Evolutionary conservation across 2,113 vertebrate species (phyloP), one percentile per base, ranked within the genome.

Genomic region (Hippocampus guttulatus): DNA sequence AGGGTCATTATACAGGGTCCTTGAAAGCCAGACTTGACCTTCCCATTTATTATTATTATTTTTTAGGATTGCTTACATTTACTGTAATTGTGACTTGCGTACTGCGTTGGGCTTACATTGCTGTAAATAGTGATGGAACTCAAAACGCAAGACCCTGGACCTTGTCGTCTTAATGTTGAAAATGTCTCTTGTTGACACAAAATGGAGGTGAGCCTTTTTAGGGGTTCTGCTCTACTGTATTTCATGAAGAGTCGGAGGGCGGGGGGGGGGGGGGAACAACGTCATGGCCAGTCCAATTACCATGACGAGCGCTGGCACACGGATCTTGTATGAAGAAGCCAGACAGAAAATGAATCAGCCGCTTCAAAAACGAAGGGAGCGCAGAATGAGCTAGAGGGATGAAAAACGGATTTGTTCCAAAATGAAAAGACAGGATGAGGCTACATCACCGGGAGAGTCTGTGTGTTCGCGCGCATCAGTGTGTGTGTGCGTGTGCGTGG

Each of bases 401-500:
- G 65, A 84, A 67, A 84, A 86, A 87, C 71, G 81, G 85, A 88
- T 86, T 86, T 87, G 85, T 88, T 83, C 84, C 77, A 71, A 86
- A 87, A 87, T 84, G 81, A 88, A 87, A 88, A 80, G 81, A 84
- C 81, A 78, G 82, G 79, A 83, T 73, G 68, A 77, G 68, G 63
- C 67, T 67, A 61, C 69, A 74, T 70, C 75, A 67, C 43, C 27
- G 64, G 80, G 64, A 63, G 63, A 68, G 27, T 12, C 10, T 12
- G 25, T 18, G 25, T 30, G 57, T 15, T 3, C 14, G 25, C 12
- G 12, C 30, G 4, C 10, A 2, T 21, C 11, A 0, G 20, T 21
- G 20, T 52, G 51, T 9, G 20, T 52, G 8, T 54, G 21, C 21
- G 18, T 51, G 18, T 47, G 8, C 16, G 15, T 47, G 3, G 16